These are phyloP conservation scores for Bemisia tabaci DNA, from an alignment of 1,140 invertebrate species.

Conservation along the genomic window DNA sequence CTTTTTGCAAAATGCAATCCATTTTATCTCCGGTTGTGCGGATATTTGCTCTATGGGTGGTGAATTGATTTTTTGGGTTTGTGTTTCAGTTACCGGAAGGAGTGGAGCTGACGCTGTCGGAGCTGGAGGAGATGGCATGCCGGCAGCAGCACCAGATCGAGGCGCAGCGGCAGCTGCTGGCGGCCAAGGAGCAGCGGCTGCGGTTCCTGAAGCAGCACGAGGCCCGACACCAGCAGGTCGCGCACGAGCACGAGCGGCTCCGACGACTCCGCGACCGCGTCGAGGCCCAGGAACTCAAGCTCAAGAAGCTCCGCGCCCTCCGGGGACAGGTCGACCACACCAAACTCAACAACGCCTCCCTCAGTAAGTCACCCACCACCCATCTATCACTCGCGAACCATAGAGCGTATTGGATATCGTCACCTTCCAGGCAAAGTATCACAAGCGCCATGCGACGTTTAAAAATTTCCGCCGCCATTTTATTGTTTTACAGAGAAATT, in stretches of 20 bases:
- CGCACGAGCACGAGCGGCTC: constrained; percentile 75
- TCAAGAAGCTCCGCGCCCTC: constrained; percentile 74
- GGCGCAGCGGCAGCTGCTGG: constrained; percentile 75
- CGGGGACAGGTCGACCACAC: constrained; percentile 84
- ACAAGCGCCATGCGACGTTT: too few relatives aligned
- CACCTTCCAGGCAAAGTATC: too few relatives aligned
- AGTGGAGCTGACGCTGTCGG: constrained; percentile 68
- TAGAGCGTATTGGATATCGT: too few relatives aligned
- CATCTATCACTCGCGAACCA: too few relatives aligned
- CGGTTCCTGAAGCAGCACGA: constrained; percentile 89
- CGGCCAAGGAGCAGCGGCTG: constrained; percentile 82
- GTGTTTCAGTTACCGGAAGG: constrained; percentile 17
- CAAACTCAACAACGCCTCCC: constrained; percentile 74
- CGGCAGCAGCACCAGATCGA: constrained; percentile 94
- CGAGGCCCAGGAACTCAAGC: constrained; percentile 84
- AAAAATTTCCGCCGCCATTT: too few relatives aligned
- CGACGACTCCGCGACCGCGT: constrained; percentile 75
- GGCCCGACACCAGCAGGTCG: constrained; percentile 62
- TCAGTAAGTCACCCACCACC: constrained; percentile 76
- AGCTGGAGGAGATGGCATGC: constrained; percentile 90
- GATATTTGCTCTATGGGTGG: too few relatives aligned
- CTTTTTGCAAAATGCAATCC: too few relatives aligned
- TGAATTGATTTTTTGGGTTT: too few relatives aligned
- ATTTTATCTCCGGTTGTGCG: too few relatives aligned
- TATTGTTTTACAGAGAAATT: too few relatives aligned